Base-by-base conservation (phyloP, 2,113 vertebrate species). In the Nibea coibor region DNA sequence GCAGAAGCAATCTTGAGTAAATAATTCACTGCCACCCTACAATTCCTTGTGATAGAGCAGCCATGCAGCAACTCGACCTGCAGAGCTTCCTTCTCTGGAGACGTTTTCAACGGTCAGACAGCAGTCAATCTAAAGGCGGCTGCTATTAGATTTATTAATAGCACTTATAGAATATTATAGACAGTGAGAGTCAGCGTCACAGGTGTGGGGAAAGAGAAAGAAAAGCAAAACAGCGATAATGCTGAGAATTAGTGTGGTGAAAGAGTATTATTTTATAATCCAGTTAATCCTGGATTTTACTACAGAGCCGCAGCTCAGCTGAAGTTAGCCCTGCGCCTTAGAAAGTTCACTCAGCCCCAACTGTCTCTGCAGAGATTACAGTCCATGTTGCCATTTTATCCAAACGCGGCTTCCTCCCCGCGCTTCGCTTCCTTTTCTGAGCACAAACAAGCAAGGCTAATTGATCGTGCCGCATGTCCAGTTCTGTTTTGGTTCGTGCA, bases 11-110 rank as follows among this genome's bases (percentile, higher is more conserved):
- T 10, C 24, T 61, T 47, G 67, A 72, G 78, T 89, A 86, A 88
- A 91, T 87, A 75, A 86, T 89, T 86, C 78, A 84, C 78, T 74
- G 61, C 69, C 72, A 65, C 76, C 75, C 51, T 65, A 72, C 71
- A 56, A n/a, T 65, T 76, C 20, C 22, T 68, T 71, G 58, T 64
- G 64, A 83, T 68, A 39, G 42, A 58, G 51, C 61, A 75, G 54
- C 39, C 61, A 72, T 64, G 58, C 67, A 43, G 53, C 45, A 79
- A 31, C 71, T 69, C 45, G 19, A 26, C 78, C 64, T 39, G 35
- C 51, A 22, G 10, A 28, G 47, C 11, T 3, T 3, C 7, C 26
- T 31, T 61, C 28, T 62, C 17, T 42, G 26, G 14, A 53, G n/a
- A 47, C 16, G 9, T 57, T 64, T 56, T 42, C 20, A 54, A 8